phyloP scores from a whole-genome alignment of 2,888 invertebrate species.

The Pomacea canaliculata region DNA sequence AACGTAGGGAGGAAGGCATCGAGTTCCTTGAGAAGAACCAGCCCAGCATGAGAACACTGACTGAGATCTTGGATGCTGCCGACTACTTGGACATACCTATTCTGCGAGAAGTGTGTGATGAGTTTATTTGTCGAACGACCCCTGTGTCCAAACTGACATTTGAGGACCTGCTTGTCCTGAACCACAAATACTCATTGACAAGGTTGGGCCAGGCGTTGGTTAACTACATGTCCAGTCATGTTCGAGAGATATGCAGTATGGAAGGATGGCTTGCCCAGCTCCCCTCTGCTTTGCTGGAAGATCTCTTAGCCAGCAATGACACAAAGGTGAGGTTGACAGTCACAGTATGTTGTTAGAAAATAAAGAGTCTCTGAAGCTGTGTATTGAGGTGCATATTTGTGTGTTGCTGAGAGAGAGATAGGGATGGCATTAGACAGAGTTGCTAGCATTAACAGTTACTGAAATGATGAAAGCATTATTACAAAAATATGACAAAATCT shows the following conservation, averaged over 20 bases:
- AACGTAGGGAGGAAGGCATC: conserved; percentile 19
- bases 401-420: too few species aligned
- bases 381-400: too few species aligned
- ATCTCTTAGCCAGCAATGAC: conserved; percentile 18
- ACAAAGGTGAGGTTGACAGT: conserved; percentile 9
- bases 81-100: conserved; percentile 22
- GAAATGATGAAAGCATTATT: too few species aligned
- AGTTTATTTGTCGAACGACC: conserved; percentile 4
- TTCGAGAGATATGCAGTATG: conserved; percentile 12
- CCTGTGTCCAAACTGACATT: conserved; percentile 9
- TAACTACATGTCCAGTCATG: conserved; percentile 17
- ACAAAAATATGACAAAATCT: too few species aligned
- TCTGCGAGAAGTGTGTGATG: conserved; percentile 16
- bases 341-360: background rate
- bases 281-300: conserved; percentile 14
- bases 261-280: conserved; percentile 21
- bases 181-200: conserved; percentile 20
- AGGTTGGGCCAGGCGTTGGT: conserved; percentile 18
- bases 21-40: conserved; percentile 10
- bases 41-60: conserved; percentile 8
- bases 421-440: too few species aligned
- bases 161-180: conserved; percentile 18
- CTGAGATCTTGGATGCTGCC: conserved; percentile 15
- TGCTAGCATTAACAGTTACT: too few species aligned
- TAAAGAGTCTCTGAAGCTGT: too few species aligned